Base-by-base conservation (phyloP, 1,140 invertebrate genomes). In the Heliconius congener region DNA sequence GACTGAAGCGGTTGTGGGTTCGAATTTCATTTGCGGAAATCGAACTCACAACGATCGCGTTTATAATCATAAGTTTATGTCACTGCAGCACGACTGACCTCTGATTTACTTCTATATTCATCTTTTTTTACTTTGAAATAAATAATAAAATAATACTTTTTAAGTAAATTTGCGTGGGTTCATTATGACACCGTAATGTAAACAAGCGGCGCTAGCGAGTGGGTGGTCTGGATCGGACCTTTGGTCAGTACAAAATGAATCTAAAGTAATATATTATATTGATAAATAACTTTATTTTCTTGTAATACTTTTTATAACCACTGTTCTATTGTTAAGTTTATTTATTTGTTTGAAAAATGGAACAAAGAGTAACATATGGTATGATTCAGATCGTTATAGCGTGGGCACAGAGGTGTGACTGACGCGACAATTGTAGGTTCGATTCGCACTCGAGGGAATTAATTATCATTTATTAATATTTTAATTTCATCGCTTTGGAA, bases 211-310 rank as follows among this genome's bases (percentile, higher is more conserved):
- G 57, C 57, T 60, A 60, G 57, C 57, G 19, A 60, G 57, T 60
- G 57, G 57, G 57, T 60, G 57, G 57, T 60, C 57, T 60, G 57
- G 3, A n/a, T 4, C 8, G 52, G 52, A 55, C 57, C 19, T 23
- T 60, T 60, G 57, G n/a, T 23, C 23, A 3, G 3, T 11, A 60
- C 0, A 60, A 60, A 60, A 4, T 23, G 23, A 11, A 27, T 60
- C 23, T n/a, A 23, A 60, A 23, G 57, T 13, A 60, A 60, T 60
- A 60, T 23, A 60, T 60, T 60, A 60, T 8, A 3, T 60, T 60
- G 57, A 60, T n/a, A 60, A 60, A 60, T 60, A 23, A 60, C 57
- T 60, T 60, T 27, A 60, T 60, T 60, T 60, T 60, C 23, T 60
- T 60, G 3, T 11, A 27, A 23, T 60, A 60, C 3, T 60, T 60